Base-by-base conservation (phyloP, 1,140 invertebrate species). In the Apis florea region DNA sequence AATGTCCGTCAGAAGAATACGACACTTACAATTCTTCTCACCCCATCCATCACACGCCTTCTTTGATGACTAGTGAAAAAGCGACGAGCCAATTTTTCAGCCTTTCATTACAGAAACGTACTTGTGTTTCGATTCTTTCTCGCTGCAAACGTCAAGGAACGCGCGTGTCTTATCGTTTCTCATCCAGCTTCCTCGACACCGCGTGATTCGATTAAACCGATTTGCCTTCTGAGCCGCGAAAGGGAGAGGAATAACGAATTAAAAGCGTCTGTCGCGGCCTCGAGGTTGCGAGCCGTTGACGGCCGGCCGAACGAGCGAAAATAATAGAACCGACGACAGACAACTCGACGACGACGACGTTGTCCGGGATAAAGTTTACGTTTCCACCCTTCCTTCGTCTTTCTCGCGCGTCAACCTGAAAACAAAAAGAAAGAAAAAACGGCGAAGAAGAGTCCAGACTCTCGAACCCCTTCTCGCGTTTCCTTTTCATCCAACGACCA, bases 351-450 rank as follows among this genome's bases (percentile, higher is more conserved):
- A n/a, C n/a, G n/a, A n/a, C 66, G 87, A 0, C 88, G 91, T 92
- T 93, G 92, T 92, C 85, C 85, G 88, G 85, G 92, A 92, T 89
- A 90, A 92, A 91, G 89, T 93, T 93, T 92, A 90, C 90, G 88
- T 91, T 90, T 89, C 24, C 66, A 24, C 47, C 63, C 53, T n/a
- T n/a, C n/a, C 73, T 86, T 76, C 78, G 63, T 56, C 49, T 68
- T 19, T 12, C 56, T 72, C 40, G 13, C 61, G 58, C 70, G 58
- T 67, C 64, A 64, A 63, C 61, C 53, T 26, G 13, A 26, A 40
- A 12, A 49, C n/a, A 68, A 75, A 49, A 26, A 49, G 17, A 10
- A 21, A 19, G 59, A 17, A 3, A 17, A 8, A 56, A 61, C 31
- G 40, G 40, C 31, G 10, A 31, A 40, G 31, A 40, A 40, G 31